Evolutionary conservation across 2,113 vertebrate species (phyloP).

Genomic region (Aspidoscelis tigris): DNA sequence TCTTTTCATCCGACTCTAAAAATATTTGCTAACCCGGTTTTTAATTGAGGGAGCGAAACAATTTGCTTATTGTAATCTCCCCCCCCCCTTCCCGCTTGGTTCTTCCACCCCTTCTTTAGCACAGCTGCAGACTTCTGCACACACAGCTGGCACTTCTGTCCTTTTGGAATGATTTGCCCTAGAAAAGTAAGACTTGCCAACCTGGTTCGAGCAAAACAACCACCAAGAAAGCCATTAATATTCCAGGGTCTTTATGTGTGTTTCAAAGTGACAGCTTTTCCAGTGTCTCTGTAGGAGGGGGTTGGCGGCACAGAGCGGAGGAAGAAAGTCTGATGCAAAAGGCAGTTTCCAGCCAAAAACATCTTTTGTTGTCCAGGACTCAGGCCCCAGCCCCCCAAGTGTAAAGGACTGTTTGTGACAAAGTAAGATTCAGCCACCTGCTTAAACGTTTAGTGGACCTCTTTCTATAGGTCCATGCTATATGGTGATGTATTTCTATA

Average conservation of each 20-base stretch:
- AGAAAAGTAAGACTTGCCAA: conserved; percentile 56
- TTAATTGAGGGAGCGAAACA: conserved; percentile 28
- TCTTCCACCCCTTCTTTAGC: conserved; percentile 18
- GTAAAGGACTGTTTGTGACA: conserved; percentile 1
- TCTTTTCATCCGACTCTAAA: conserved; percentile 13
- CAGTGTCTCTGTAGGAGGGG: background rate
- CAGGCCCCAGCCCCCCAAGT: too few relatives aligned
- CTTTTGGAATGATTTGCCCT: conserved; percentile 44
- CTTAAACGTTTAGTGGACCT: background rate
- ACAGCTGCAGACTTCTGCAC: conserved; percentile 63
- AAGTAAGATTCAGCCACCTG: conserved; percentile 12
- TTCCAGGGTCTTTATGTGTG: background rate
- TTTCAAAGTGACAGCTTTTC: conserved; percentile 17
- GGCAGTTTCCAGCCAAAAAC: background rate
- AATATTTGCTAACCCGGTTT: background rate
- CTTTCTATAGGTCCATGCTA: background rate
- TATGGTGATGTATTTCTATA: background rate
- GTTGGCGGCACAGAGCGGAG: background rate
- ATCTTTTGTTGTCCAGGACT: background rate
- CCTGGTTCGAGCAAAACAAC: conserved; percentile 27
- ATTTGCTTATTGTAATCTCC: conserved; percentile 63
- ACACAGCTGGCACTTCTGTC: conserved; percentile 63
- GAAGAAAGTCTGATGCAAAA: conserved; percentile 8
- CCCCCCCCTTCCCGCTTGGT: conserved; percentile 47
- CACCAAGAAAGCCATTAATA: background rate